Conservation (phyloP, 2,797 vertebrate genomes). For the Oreochromis grahami region DNA sequence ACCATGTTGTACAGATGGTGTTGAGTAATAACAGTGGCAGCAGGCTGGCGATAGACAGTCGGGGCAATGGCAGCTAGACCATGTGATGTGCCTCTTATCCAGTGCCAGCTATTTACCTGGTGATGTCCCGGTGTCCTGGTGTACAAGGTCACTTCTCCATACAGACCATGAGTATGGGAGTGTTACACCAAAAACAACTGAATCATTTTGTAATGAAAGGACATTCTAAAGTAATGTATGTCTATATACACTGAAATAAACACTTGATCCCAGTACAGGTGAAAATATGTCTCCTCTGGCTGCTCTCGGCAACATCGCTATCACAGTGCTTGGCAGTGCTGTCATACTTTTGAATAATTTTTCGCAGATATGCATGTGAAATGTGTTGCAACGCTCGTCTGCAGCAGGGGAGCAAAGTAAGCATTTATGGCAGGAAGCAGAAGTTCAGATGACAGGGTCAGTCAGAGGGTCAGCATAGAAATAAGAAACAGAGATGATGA, state of each 20-base stretch:
- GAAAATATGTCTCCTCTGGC: neutral
- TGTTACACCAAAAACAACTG: neutral
- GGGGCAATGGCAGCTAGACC: constrained; percentile 22
- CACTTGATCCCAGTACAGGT: neutral
- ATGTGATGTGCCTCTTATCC: constrained; percentile 18
- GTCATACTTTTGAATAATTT: neutral
- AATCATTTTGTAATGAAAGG: neutral
- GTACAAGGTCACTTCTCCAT: neutral
- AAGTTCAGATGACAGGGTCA: constrained; percentile 1
- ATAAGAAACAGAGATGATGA: neutral
- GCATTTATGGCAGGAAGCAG: neutral
- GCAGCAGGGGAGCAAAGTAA: constrained; percentile 4
- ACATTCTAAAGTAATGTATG: neutral
- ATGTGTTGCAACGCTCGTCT: neutral
- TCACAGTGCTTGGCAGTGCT: neutral
- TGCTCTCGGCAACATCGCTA: neutral
- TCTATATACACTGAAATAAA: neutral
- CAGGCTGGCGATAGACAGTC: constrained; percentile 39
- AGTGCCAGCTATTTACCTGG: constrained; percentile 30
- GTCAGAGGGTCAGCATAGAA: neutral
- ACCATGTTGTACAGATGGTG: constrained; percentile 66
- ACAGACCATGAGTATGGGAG: neutral
- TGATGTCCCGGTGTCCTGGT: constrained; percentile 2
- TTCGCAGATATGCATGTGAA: neutral
- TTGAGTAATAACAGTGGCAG: constrained; percentile 57